phyloP scores from a whole-genome alignment of 2,797 vertebrate genomes.

The Taenioides sp. region DNA sequence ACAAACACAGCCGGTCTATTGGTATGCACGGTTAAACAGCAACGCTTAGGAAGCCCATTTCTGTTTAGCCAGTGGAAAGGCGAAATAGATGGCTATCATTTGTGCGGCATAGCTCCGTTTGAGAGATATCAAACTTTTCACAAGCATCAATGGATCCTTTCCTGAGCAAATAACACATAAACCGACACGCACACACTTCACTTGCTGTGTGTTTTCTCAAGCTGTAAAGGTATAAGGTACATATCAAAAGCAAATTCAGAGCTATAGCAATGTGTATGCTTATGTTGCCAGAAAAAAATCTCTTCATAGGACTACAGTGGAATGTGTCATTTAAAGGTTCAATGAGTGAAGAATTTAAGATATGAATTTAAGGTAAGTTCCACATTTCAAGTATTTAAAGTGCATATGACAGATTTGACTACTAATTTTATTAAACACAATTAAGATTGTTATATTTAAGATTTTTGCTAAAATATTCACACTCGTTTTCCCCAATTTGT shows the following conservation, averaged over 20 bases:
- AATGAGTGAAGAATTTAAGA: neutral
- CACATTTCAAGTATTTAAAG: neutral
- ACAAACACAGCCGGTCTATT: conserved; percentile 52
- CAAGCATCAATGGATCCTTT: conserved; percentile 53
- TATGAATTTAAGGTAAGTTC: neutral
- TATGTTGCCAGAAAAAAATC: neutral
- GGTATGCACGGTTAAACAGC: conserved; percentile 60
- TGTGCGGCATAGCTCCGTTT: conserved; percentile 55
- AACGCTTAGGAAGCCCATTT: conserved; percentile 61
- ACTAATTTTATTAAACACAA: too few relatives aligned
- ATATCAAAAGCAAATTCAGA: neutral
- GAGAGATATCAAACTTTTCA: conserved; percentile 62
- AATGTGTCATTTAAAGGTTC: neutral
- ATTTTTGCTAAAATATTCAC: too few relatives aligned
- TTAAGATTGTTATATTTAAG: too few relatives aligned
- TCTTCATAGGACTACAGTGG: neutral
- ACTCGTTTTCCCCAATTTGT: too few relatives aligned
- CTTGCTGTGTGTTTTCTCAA: conserved; percentile 26
- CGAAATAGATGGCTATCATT: conserved; percentile 66
- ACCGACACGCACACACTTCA: conserved; percentile 2
- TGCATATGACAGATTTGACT: too few relatives aligned
- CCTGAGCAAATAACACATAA: conserved; percentile 40
- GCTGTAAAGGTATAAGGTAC: neutral
- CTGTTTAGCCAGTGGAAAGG: conserved; percentile 67
- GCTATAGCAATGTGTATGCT: neutral